Evolutionary conservation across 2,888 invertebrate species (phyloP).

Genomic region (Syrphus vitripennis): DNA sequence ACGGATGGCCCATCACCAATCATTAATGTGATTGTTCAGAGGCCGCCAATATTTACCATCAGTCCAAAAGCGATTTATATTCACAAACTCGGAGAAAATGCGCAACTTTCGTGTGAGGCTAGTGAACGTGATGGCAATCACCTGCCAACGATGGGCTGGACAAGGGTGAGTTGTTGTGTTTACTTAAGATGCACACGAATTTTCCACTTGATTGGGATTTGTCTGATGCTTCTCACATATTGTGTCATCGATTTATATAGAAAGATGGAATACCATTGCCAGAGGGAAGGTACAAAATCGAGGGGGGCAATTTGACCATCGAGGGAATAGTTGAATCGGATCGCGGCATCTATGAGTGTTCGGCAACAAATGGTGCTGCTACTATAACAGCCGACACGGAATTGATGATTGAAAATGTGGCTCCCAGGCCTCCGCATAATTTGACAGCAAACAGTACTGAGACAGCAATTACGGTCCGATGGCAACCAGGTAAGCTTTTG

Average conservation of each 20-base stretch:
- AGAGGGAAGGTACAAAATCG: slow-evolving; percentile 85
- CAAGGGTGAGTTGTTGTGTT: slow-evolving; percentile 82
- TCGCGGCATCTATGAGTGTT: slow-evolving; percentile 92
- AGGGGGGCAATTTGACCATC: slow-evolving; percentile 92
- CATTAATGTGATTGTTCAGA: slow-evolving; percentile 92
- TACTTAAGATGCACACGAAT: slow-evolving; percentile 43
- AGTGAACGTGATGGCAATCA: slow-evolving; percentile 86
- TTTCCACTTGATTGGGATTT: slow-evolving; percentile 70
- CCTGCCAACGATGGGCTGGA: slow-evolving; percentile 86
- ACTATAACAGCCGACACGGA: slow-evolving; percentile 91
- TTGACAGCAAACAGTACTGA: slow-evolving; percentile 88
- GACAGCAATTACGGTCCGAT: slow-evolving; percentile 88
- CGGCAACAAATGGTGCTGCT: slow-evolving; percentile 93
- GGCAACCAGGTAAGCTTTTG: slow-evolving; percentile 86
- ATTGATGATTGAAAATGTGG: slow-evolving; percentile 91
- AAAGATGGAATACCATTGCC: slow-evolving; percentile 89
- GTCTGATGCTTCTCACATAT: background rate
- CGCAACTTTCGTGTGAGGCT: slow-evolving; percentile 92
- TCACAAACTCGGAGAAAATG: slow-evolving; percentile 89
- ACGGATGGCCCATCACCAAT: slow-evolving; percentile 91
- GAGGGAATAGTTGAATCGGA: slow-evolving; percentile 91
- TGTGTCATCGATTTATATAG: slow-evolving; percentile 81
- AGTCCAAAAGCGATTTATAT: slow-evolving; percentile 93
- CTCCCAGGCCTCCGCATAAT: slow-evolving; percentile 95
- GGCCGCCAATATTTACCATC: slow-evolving; percentile 91